Conservation (phyloP, 2,113 vertebrate genomes). For the Podilymbus podiceps region DNA sequence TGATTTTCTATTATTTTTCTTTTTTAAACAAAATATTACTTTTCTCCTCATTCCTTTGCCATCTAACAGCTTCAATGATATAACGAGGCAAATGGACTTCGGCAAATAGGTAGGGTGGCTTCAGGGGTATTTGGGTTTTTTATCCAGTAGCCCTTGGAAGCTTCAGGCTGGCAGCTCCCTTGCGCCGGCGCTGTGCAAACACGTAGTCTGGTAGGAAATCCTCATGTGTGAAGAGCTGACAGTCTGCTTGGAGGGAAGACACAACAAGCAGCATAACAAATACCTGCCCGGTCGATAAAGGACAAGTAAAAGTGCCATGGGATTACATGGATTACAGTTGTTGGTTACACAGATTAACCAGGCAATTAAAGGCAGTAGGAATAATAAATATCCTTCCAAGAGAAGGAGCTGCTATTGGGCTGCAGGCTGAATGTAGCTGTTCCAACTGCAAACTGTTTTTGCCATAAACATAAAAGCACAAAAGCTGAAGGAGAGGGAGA, state of each 20-base stretch:
- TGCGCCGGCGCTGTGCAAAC: neutral
- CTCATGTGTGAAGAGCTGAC: neutral
- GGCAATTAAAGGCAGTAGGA: slow-evolving; percentile 6
- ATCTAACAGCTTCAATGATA: neutral
- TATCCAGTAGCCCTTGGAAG: neutral
- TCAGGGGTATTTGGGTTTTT: neutral
- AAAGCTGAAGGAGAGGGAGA: neutral
- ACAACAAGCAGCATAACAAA: neutral
- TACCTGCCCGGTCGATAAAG: neutral
- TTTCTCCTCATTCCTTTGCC: neutral
- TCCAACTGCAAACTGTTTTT: neutral
- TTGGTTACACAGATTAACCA: slow-evolving; percentile 1
- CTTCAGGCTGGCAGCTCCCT: neutral
- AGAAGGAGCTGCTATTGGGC: neutral
- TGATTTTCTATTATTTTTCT: neutral
- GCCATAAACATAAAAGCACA: neutral
- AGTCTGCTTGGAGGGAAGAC: neutral
- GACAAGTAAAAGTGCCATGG: neutral
- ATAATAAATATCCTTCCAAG: neutral
- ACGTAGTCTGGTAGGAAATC: neutral
- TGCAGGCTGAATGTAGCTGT: neutral
- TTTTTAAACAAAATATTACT: neutral
- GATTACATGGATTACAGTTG: slow-evolving; percentile 5
- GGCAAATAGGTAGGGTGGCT: neutral
- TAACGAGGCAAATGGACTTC: neutral